Percentiles rank a stretch among this genome's conserved stretches.
Conservation (phyloP, 2,888 invertebrate genomes). For the Caenorhabditis sinica region DNA sequence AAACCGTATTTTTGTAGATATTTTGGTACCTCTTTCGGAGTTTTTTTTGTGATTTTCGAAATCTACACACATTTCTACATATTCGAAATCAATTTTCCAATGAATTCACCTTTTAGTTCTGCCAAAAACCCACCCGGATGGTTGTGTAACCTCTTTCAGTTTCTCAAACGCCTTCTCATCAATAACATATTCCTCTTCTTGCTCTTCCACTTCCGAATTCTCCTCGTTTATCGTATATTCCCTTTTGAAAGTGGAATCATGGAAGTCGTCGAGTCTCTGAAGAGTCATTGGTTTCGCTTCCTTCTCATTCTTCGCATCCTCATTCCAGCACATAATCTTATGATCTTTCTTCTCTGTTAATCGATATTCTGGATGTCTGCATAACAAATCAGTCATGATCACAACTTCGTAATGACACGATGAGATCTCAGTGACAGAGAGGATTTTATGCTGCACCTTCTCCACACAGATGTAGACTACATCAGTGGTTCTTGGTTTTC, state of each 20-base stretch:
- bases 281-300: constrained; percentile 83
- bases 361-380: constrained; percentile 90
- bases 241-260: constrained; percentile 67
- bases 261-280: constrained; percentile 63
- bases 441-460: constrained; percentile 65
- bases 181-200: constrained; percentile 18
- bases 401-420: constrained; percentile 96
- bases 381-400: constrained; percentile 92
- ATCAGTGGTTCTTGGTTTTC: constrained; percentile 83
- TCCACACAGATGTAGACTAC: constrained; percentile 81
- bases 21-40: no score
- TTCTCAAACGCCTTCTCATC: constrained; percentile 35
- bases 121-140: constrained; percentile 9
- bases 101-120: constrained; percentile 46
- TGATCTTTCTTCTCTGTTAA: constrained; percentile 77
- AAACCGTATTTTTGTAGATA: no score
- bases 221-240: constrained; percentile 49
- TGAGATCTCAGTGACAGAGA: constrained; percentile 83
- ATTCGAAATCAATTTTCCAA: no score
- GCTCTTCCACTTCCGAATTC: neutral
- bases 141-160: constrained; percentile 1
- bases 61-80: no score
- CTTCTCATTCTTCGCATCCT: constrained; percentile 76
- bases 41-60: no score
- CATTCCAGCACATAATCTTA: constrained; percentile 78